These are phyloP conservation scores for Therioaphis trifolii DNA, from an alignment of 2,888 invertebrate species.

Conservation along the genomic window DNA sequence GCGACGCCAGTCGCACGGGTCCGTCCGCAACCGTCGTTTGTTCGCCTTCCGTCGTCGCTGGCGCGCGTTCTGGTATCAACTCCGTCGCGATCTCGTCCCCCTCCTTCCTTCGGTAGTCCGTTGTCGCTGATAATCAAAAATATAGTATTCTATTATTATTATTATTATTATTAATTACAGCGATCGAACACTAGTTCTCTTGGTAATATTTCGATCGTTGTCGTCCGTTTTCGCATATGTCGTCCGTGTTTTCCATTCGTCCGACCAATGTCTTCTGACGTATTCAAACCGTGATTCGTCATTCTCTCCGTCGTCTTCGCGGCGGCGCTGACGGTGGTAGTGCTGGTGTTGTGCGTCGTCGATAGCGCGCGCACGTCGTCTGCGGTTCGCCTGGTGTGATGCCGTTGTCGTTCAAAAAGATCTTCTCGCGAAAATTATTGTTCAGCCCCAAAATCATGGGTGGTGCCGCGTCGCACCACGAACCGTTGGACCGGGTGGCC, in stretches of 20 bases:
- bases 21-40: slow-evolving; percentile 51
- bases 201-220: neutral
- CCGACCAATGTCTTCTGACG: slow-evolving; percentile 56
- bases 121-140: neutral
- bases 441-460: slow-evolving; percentile 65
- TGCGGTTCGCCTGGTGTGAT: slow-evolving; percentile 4
- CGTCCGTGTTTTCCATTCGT: neutral
- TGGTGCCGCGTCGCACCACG: slow-evolving; percentile 66
- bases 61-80: slow-evolving; percentile 38
- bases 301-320: neutral
- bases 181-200: no score
- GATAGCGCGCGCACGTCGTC: neutral
- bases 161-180: no score
- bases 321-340: neutral
- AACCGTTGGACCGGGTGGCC: slow-evolving; percentile 66
- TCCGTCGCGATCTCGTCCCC: neutral
- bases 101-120: neutral
- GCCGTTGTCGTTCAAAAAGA: slow-evolving; percentile 60
- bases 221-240: neutral
- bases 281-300: slow-evolving; percentile 41
- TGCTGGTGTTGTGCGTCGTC: neutral
- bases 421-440: slow-evolving; percentile 57
- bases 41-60: slow-evolving; percentile 10
- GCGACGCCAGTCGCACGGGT: slow-evolving; percentile 51
- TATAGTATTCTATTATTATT: neutral